A percentile compares a stretch with the other conserved stretches of the same genome.
These are phyloP conservation scores for Pseudomyrmex cubaensis DNA, from an alignment of 1,140 invertebrate species.

Conservation along the genomic window DNA sequence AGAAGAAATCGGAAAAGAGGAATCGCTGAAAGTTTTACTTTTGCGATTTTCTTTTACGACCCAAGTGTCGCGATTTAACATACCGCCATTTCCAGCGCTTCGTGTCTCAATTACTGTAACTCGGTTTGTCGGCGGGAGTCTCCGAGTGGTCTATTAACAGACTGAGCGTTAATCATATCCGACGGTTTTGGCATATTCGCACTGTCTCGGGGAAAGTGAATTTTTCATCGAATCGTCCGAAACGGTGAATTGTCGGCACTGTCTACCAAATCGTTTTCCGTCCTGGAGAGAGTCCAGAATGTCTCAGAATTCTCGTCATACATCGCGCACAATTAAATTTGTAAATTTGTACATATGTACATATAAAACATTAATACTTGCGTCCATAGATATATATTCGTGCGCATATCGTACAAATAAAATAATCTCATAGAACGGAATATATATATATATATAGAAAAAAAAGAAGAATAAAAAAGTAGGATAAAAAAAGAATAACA, in stretches of 20 bases:
- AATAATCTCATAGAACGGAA: not conserved
- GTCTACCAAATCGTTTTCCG: slow-evolving; percentile 34
- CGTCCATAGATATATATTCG: too few relatives aligned
- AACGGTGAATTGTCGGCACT: slow-evolving; percentile 49
- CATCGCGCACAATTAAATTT: slow-evolving; percentile 18
- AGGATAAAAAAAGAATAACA: not conserved
- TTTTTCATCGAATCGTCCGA: slow-evolving; percentile 53
- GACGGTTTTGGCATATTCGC: slow-evolving; percentile 57
- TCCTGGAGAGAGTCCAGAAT: not conserved
- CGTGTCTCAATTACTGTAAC: slow-evolving; percentile 57
- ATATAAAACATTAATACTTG: too few relatives aligned
- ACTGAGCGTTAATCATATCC: slow-evolving; percentile 51
- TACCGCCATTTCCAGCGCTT: slow-evolving; percentile 20
- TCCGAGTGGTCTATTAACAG: slow-evolving; percentile 52
- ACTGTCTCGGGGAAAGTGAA: slow-evolving; percentile 58
- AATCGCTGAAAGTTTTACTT: slow-evolving; percentile 7
- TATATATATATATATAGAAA: not conserved
- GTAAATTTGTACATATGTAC: not conserved
- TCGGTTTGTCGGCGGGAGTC: slow-evolving; percentile 56
- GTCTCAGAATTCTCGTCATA: slow-evolving; percentile 27
- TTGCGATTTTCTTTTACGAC: not conserved
- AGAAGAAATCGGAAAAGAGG: not conserved
- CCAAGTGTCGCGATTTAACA: slow-evolving; percentile 39
- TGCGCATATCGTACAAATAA: not conserved
- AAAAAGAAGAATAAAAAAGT: not conserved